These are phyloP conservation scores for Thysanoteuthis rhombus DNA, from an alignment of 2,888 invertebrate genomes.

Conservation along the genomic window DNA sequence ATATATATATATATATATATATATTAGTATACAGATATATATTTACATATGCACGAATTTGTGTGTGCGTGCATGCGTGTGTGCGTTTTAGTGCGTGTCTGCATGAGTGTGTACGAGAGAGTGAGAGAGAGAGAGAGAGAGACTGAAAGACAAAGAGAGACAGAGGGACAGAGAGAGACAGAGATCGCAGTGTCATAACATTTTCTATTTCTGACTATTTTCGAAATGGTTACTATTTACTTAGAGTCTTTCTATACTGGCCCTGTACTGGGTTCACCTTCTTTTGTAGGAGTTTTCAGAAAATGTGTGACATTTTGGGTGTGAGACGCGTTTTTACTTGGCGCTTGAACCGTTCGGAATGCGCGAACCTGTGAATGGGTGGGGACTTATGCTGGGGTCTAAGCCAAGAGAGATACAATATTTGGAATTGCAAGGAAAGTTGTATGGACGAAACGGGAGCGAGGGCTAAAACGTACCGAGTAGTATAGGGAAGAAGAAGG, in stretches of 20 bases:
- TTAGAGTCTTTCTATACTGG: not conserved
- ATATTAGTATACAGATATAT: not conserved
- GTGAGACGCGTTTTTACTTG: not conserved
- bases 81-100: not conserved
- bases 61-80: not conserved
- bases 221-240: not conserved
- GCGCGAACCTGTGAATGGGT: not conserved
- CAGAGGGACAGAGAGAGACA: not conserved
- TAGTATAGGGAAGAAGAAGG: not conserved
- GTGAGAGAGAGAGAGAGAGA: not conserved
- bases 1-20: not conserved
- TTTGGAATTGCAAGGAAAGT: not conserved
- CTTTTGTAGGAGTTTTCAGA: not conserved
- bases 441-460: not conserved
- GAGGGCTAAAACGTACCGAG: not conserved
- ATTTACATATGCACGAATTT: not conserved
- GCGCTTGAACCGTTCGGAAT: constrained; percentile 12
- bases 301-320: constrained; percentile 12
- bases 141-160: not conserved
- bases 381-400: constrained; percentile 12
- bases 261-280: not conserved
- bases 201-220: not conserved
- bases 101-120: not conserved
- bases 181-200: not conserved
- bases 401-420: not conserved